Evolutionary conservation across 2,113 vertebrate genomes (phyloP), one percentile per base, ranked within the genome.

Genomic region (Phalacrocorax carbo): DNA sequence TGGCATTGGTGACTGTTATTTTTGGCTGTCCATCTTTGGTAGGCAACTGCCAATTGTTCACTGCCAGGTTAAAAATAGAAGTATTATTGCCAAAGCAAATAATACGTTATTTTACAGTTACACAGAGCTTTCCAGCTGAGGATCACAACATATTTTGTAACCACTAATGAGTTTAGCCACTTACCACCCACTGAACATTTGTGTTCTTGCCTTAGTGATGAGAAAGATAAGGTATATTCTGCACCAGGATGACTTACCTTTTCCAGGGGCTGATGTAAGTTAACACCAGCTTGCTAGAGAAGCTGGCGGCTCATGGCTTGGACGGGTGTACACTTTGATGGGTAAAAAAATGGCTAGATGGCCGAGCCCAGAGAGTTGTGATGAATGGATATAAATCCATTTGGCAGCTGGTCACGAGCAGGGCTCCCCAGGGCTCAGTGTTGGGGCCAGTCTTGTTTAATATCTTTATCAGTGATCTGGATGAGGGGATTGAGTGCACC

Each of bases 71-170:
- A 91, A 96, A 95, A 95, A 89, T 57, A 89, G 48, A 79, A 62
- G 12, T 84, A 49, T 75, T 93, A 49, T 64, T 91, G 95, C 95
- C 94, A 96, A 94, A 93, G 65, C 71, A 94, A 95, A 95, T 54
- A 78, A 49, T 65, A 71, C 48, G 71, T 95, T 83, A 88, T 94
- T 94, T 86, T 71, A 16, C n/a, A 92, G 60, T 88, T 86, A 71
- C 34, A 40, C 34, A 54, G 54, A 82, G 51, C 38, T 84, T 96
- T 90, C 86, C 88, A 93, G 69, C 13, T 92, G 64, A 86, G 80
- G 20, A 90, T 92, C 64, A 71, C 60, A 75, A 75, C n/a, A 29
- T 73, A 76, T 86, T 94, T 86, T 88, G 51, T 95, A 81, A 64
- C 80, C 80, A 36, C 72, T 86, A 88, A 88, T 88, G 94, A 93